Percentiles rank a stretch among this genome's conserved stretches.
phyloP scores from a whole-genome alignment of 2,113 vertebrate species.

The Sigmodon hispidus region DNA sequence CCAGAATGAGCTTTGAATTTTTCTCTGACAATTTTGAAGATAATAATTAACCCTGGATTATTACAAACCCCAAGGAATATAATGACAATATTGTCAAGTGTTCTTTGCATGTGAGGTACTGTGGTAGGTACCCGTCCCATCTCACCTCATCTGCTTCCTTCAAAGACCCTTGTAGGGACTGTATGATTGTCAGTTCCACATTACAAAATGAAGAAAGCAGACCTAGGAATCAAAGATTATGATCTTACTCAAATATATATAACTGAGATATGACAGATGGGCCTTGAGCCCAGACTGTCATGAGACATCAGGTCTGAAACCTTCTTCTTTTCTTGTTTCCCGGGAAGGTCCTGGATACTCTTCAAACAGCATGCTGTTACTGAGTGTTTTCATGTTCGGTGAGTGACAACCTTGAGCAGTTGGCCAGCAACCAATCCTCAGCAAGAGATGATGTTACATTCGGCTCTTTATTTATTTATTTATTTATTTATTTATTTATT shows the following conservation, averaged over 20 bases:
- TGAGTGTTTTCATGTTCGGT: background rate
- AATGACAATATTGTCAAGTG: rapidly evolving
- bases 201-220: background rate
- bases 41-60: background rate
- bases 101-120: background rate
- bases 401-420: background rate
- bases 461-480: conserved; percentile 18
- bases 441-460: conserved; percentile 55
- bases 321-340: background rate
- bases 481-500: too few relatives aligned
- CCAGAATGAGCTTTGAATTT: background rate
- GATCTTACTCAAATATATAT: background rate
- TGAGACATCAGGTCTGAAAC: background rate
- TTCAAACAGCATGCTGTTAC: background rate
- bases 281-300: background rate
- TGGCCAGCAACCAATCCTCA: background rate
- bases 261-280: background rate
- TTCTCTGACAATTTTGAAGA: background rate
- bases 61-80: background rate
- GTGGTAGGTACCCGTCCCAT: background rate
- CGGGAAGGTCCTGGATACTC: background rate
- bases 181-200: background rate
- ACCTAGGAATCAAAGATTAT: background rate
- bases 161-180: background rate
- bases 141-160: background rate